A percentile compares a stretch with the other conserved stretches of the same genome.
phyloP scores from a whole-genome alignment of 1,140 invertebrate species.

The Bombus pascuorum region DNA sequence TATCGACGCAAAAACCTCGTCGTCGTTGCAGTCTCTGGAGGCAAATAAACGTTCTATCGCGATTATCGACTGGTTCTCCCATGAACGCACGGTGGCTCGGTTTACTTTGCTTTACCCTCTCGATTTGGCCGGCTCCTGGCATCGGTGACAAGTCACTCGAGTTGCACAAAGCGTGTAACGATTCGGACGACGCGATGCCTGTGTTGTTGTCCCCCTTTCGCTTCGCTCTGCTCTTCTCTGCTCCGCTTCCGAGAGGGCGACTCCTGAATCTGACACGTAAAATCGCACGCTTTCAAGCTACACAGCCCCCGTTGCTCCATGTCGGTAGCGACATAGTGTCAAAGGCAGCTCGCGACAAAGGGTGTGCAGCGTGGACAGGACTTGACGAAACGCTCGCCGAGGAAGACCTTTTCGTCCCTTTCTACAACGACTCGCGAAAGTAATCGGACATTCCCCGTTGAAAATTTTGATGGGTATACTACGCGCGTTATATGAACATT shows the following conservation, averaged over 20 bases:
- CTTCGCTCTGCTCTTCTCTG: too few relatives aligned
- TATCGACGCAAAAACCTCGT: not conserved
- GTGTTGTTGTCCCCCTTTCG: not conserved
- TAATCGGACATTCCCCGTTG: not conserved
- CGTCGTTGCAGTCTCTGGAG: not conserved
- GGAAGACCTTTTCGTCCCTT: not conserved
- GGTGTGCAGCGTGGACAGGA: conserved; percentile 27
- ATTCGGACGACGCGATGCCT: conserved; percentile 23
- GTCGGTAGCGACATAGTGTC: conserved; percentile 32
- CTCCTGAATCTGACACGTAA: conserved; percentile 61
- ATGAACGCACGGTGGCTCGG: not conserved
- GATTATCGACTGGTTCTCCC: conserved; percentile 24
- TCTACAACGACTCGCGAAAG: not conserved
- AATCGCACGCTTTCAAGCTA: conserved; percentile 52
- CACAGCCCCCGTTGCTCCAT: not conserved
- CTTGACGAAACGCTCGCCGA: conserved; percentile 45
- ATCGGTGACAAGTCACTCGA: conserved; percentile 53
- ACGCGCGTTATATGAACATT: too few relatives aligned
- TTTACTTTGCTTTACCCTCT: conserved; percentile 38
- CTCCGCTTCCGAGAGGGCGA: too few relatives aligned
- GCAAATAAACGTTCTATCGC: conserved; percentile 28
- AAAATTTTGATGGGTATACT: too few relatives aligned
- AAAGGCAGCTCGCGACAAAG: conserved; percentile 56
- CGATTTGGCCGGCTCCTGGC: conserved; percentile 26
- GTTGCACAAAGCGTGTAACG: conserved; percentile 55